A percentile compares a stretch with the other conserved stretches of the same genome.
These are phyloP conservation scores for Athalia rosae DNA, from an alignment of 2,888 invertebrate species.

Conservation along the genomic window DNA sequence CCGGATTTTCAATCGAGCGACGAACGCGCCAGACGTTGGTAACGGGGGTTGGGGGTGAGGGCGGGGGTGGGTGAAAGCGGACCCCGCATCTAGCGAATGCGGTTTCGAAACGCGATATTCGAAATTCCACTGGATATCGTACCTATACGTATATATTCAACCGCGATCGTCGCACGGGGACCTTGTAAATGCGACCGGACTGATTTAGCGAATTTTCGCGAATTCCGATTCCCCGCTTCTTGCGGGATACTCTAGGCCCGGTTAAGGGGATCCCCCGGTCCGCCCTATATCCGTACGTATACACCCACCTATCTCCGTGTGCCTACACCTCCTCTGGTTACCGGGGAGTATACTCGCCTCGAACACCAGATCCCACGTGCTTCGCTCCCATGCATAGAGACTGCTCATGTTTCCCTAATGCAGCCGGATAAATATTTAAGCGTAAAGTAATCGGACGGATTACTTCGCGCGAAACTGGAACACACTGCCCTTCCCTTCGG, in stretches of 20 bases:
- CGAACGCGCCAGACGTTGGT: background rate
- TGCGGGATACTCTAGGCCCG: background rate
- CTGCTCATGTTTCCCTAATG: slow-evolving; percentile 72
- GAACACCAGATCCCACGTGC: slow-evolving; percentile 67
- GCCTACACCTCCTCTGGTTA: slow-evolving; percentile 12
- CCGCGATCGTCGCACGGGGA: slow-evolving; percentile 56
- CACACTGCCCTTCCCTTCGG: slow-evolving; percentile 2
- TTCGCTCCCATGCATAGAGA: slow-evolving; percentile 71
- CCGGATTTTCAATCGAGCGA: slow-evolving; percentile 29
- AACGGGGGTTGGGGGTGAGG: background rate
- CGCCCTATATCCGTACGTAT: too few relatives aligned
- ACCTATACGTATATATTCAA: slow-evolving; percentile 11
- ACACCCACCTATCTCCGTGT: too few relatives aligned
- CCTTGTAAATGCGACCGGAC: slow-evolving; percentile 68
- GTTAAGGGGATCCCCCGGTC: slow-evolving; percentile 37
- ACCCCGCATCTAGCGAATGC: slow-evolving; percentile 13
- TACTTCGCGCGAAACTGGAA: slow-evolving; percentile 57
- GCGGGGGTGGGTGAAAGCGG: background rate
- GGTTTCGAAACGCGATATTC: background rate
- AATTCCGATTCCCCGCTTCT: slow-evolving; percentile 54
- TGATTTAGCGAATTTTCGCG: slow-evolving; percentile 66
- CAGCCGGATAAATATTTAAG: slow-evolving; percentile 72
- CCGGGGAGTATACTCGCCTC: slow-evolving; percentile 58
- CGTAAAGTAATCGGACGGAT: slow-evolving; percentile 71
- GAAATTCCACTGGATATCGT: background rate